Conservation (phyloP, 2,113 vertebrate genomes). For the Gavialis gangeticus region DNA sequence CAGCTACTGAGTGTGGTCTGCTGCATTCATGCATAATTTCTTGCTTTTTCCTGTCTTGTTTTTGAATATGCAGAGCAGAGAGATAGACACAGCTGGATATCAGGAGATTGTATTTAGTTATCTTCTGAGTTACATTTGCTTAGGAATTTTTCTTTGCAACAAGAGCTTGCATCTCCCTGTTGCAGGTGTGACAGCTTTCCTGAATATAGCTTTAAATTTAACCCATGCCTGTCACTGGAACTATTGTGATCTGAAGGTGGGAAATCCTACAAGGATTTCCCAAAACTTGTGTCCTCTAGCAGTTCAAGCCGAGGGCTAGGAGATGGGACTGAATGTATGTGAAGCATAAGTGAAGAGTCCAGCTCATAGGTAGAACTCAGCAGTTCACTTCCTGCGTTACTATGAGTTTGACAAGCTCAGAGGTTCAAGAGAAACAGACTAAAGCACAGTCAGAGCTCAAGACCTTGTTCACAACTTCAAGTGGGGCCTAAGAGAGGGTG, state of each 20-base stretch:
- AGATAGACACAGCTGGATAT: neutral
- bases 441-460: neutral
- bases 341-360: neutral
- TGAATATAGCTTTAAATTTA: neutral
- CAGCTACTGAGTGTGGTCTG: neutral
- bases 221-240: fast-evolving
- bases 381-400: neutral
- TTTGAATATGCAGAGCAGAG: neutral
- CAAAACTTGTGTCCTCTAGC: neutral
- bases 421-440: neutral
- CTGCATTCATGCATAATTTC: neutral
- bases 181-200: neutral
- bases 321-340: neutral
- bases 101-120: neutral
- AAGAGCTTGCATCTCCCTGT: neutral
- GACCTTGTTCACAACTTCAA: neutral
- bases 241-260: neutral
- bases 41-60: neutral
- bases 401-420: neutral
- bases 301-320: neutral
- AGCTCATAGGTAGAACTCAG: neutral
- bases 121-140: neutral
- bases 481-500: neutral
- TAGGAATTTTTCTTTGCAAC: neutral
- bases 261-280: neutral